Base-by-base conservation (phyloP, 2,797 vertebrate species). In the Typhlichthys subterraneus region DNA sequence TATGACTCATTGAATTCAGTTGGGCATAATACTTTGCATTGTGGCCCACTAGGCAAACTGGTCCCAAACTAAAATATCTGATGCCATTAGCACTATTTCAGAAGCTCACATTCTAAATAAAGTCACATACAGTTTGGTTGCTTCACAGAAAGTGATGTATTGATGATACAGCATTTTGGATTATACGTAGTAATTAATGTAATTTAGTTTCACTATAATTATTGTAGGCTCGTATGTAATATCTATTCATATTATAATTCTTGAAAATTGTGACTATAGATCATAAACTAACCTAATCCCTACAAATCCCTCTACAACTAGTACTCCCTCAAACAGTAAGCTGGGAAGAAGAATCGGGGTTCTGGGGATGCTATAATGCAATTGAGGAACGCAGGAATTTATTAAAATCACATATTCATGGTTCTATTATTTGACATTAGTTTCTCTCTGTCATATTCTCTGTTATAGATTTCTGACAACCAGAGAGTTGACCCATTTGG, bases 401-500 rank as follows among this genome's bases (percentile, higher is more conserved):
- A 50, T 50, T 50, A 9, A 9, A 10, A 14, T 50, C 15, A 14
- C 51, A 15, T 4, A 19, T 17, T 53, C 5, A 11, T 5, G 12
- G 10, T 29, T 53, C 10, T 10, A 53, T 53, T 53, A 5, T 12
- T 50, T 0, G 33, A 10, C 1, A 45, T 29, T 65, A 29, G 4
- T 29, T 29, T 29, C 23, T 29, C 15, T 38, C 12, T 69, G 19
- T 67, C 12, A 9, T 63, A 1, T 53, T 65, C 31, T 50, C 46
- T 59, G 45, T 45, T 61, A 69, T 66, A 99, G 96, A 66, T 91
- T 5, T 84, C 89, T 1, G 94, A 95, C 54, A 74, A 91, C 13
- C 94, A 93, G 65, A 76, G 94, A 80, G 92, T 97, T 6, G 96
- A 98, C 59, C 96, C 97, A 0, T 90, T 94, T 46, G 89, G 85